Percentiles rank a stretch among this genome's conserved stretches.
Conservation (phyloP, 2,888 invertebrate species). For the Corbicula japonica region DNA sequence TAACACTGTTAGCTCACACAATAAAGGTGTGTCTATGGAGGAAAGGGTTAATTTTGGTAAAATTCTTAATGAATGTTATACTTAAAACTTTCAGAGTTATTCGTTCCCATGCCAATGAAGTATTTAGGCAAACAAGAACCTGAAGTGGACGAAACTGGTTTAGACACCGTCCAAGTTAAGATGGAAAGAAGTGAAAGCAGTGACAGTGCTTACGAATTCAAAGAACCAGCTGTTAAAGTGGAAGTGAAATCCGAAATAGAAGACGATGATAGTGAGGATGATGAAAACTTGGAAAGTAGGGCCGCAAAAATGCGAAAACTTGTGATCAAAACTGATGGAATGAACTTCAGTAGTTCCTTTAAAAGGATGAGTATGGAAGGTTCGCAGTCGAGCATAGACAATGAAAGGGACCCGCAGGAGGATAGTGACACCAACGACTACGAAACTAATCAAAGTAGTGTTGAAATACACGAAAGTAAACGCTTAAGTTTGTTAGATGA, state of each 20-base stretch:
- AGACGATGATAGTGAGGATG: slow-evolving; percentile 20
- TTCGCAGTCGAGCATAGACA: slow-evolving; percentile 39
- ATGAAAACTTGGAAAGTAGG: slow-evolving; percentile 3
- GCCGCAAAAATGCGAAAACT: slow-evolving; percentile 66
- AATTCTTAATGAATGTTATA: no score
- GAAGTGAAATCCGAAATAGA: slow-evolving; percentile 12
- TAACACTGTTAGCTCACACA: no score
- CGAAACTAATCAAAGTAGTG: not conserved
- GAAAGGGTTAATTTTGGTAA: no score
- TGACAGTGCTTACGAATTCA: not conserved
- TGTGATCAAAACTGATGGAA: slow-evolving; percentile 76
- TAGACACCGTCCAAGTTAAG: not conserved
- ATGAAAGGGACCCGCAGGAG: not conserved
- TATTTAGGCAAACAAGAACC: slow-evolving; percentile 60
- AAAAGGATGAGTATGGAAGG: slow-evolving; percentile 55
- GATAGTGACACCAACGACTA: slow-evolving; percentile 20
- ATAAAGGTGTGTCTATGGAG: no score
- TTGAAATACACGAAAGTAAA: not conserved
- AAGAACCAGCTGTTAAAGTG: not conserved
- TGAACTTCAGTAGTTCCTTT: slow-evolving; percentile 74
- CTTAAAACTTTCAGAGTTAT: slow-evolving; percentile 26
- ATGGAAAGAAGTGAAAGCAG: slow-evolving; percentile 21
- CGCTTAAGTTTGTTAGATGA: not conserved
- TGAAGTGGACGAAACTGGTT: not conserved
- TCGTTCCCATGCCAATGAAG: slow-evolving; percentile 76